These are phyloP conservation scores for Boloria selene DNA, from an alignment of 2,888 invertebrate species.

Conservation along the genomic window DNA sequence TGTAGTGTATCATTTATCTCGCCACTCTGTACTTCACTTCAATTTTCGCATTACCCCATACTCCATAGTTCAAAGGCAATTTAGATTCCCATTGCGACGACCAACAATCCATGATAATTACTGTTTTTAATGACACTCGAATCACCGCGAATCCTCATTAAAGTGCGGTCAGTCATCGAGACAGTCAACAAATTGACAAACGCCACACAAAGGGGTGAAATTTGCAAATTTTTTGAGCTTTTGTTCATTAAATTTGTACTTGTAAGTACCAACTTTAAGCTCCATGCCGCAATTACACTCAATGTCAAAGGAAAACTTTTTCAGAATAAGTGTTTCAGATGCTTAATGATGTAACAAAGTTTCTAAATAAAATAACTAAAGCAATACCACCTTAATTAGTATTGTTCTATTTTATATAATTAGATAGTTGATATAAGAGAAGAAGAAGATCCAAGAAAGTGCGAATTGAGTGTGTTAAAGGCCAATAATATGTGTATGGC, in stretches of 20 bases:
- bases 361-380: no score
- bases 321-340: no score
- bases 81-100: not conserved
- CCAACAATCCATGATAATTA: constrained; percentile 1
- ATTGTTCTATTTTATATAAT: no score
- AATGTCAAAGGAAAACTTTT: no score
- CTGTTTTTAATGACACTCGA: constrained; percentile 9
- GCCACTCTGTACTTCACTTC: no score
- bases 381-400: no score
- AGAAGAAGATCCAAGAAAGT: no score
- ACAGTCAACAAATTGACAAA: constrained; percentile 19
- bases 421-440: no score
- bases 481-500: no score
- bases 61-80: not conserved
- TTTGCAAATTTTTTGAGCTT: constrained; percentile 1
- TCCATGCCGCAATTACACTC: not conserved
- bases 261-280: not conserved
- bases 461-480: no score
- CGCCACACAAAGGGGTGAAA: constrained; percentile 10
- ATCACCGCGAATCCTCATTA: not conserved
- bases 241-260: not conserved
- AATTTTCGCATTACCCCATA: not conserved
- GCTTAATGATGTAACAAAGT: no score
- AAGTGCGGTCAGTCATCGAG: constrained; percentile 17
- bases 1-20: no score